phyloP scores from a whole-genome alignment of 1,140 invertebrate species.

The Anthonomus grandis region DNA sequence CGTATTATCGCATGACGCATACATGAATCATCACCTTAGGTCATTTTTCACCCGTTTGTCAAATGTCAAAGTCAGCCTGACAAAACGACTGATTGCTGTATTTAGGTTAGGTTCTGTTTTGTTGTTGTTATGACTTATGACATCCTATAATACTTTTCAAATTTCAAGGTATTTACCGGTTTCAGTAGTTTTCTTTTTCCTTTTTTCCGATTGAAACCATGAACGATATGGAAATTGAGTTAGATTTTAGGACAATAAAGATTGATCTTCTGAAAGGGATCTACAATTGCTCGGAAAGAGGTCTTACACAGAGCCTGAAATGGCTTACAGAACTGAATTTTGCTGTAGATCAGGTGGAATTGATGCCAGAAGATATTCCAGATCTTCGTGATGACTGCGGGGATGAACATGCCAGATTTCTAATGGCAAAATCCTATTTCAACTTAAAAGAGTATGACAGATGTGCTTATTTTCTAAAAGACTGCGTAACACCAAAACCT shows the following conservation, averaged over 20 bases:
- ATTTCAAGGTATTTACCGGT: no score
- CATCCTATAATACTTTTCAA: no score
- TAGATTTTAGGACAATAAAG: constrained; percentile 63
- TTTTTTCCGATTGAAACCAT: no score
- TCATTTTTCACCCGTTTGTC: no score
- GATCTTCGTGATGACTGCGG: constrained; percentile 48
- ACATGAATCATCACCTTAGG: no score
- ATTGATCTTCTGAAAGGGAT: constrained; percentile 64
- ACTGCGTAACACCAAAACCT: constrained; percentile 62
- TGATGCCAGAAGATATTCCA: constrained; percentile 48
- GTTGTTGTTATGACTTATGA: no score
- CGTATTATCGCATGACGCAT: no score
- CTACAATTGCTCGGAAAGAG: constrained; percentile 65
- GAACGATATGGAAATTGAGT: constrained; percentile 44
- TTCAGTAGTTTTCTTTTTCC: no score
- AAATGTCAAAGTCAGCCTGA: no score
- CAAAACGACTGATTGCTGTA: no score
- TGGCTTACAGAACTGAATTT: constrained; percentile 83
- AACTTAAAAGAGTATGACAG: constrained; percentile 90
- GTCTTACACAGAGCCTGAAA: constrained; percentile 70
- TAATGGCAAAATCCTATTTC: constrained; percentile 85
- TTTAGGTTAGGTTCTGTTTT: no score
- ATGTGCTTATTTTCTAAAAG: constrained; percentile 78
- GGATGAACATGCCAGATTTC: constrained; percentile 69
- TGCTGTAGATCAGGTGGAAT: constrained; percentile 65